Evolutionary conservation across 2,888 invertebrate genomes (phyloP), one percentile per base, ranked within the genome.

Genomic region (Pseudococcus jackbeardsleyi): DNA sequence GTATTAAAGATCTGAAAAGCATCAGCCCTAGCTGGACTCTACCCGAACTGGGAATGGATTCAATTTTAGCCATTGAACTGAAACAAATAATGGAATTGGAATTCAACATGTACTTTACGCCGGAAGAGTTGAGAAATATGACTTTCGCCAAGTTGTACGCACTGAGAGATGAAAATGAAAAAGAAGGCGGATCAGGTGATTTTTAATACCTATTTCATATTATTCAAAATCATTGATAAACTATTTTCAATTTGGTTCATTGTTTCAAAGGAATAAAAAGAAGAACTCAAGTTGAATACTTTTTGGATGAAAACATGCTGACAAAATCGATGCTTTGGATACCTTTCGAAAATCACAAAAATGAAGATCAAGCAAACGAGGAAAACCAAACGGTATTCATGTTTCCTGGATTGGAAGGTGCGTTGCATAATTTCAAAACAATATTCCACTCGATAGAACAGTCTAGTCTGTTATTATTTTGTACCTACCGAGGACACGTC

Each of bases 21-120:
- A 93, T 94, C 0, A 95, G 95, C 72, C 93, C 94, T 89, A 94
- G 95, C 90, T 93, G 95, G 0, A 94, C 95, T 0, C 92, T 99
- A 2, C 96, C 97, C 0, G 98, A 99, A 91, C 93, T 99, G 89
- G 99, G 99, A 59, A 96, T 99, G 95, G 98, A 99, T 92, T 98
- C 98, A 1, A 94, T 99, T 93, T 98, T 98, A 97, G 97, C 96
- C 0, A 97, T 98, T 0, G 98, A 99, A 92, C 97, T 99, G 90
- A 98, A 98, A 90, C 98, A 98, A 92, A 95, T 96, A 0, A 92
- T 98, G 1, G 98, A 98, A 91, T 93, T 97, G 90, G 96, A 97
- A 91, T 97, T 95, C 91, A 97, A 98, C 91, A 92, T 98, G 88
- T 95, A 95, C 91, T 92, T 99, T 4, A 95, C 96, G 0, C 95